Percentiles rank a stretch among this genome's conserved stretches.
These are phyloP conservation scores for Sycophaga agraensis DNA, from an alignment of 1,140 invertebrate genomes.

Conservation along the genomic window DNA sequence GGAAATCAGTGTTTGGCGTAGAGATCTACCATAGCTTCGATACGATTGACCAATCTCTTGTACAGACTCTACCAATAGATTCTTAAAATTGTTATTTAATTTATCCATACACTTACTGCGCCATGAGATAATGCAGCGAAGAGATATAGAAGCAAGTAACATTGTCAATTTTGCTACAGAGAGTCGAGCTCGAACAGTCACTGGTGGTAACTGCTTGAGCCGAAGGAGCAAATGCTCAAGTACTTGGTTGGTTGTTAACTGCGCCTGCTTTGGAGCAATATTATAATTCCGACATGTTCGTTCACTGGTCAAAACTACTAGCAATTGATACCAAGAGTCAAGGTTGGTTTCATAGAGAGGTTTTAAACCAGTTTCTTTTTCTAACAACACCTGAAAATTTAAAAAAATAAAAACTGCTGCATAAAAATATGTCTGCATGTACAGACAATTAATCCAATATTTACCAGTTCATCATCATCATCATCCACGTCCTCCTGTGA, in stretches of 20 bases:
- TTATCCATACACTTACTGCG: slow-evolving; percentile 44
- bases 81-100: slow-evolving; percentile 34
- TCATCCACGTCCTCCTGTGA: neutral
- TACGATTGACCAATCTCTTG: slow-evolving; percentile 50
- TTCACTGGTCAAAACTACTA: slow-evolving; percentile 52
- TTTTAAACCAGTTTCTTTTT: slow-evolving; percentile 31
- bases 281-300: slow-evolving; percentile 42
- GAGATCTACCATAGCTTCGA: slow-evolving; percentile 40
- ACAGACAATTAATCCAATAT: neutral
- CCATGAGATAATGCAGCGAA: slow-evolving; percentile 49
- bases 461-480: slow-evolving; percentile 11
- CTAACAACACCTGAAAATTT: slow-evolving; percentile 18
- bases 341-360: slow-evolving; percentile 50
- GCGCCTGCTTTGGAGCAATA: slow-evolving; percentile 38
- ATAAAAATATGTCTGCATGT: too few species aligned
- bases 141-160: slow-evolving; percentile 46
- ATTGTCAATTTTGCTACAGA: slow-evolving; percentile 41
- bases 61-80: slow-evolving; percentile 41
- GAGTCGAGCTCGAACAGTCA: slow-evolving; percentile 26
- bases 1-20: slow-evolving; percentile 48
- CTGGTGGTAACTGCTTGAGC: slow-evolving; percentile 38
- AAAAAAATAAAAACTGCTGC: too few species aligned
- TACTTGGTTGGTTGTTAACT: slow-evolving; percentile 42
- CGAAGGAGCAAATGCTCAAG: slow-evolving; percentile 43
- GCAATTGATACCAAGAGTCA: slow-evolving; percentile 53